Base-by-base conservation (phyloP, 2,888 invertebrate genomes). In the Cyrtodaria siliqua region DNA sequence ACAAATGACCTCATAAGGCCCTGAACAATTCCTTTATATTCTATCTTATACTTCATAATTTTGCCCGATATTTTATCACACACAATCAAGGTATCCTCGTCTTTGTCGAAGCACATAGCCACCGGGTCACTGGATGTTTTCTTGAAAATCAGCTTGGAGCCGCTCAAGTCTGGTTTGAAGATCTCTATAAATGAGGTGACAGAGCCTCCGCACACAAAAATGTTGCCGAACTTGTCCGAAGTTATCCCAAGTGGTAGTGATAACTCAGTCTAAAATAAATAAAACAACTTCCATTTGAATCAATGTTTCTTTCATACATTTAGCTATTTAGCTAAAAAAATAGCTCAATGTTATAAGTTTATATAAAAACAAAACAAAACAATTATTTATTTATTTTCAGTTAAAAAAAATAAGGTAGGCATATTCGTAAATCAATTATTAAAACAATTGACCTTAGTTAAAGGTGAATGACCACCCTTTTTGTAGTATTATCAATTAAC, bases 201-300 rank as follows among this genome's bases (percentile, higher is more conserved):
- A 1, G 78, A 63, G n/a, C 78, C 78, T 18, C 78, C 78, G 14
- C 72, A 72, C 6, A 69, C 64, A 20, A 62, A 73, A 20, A 77
- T 60, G 57, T 78, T 78, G 9, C 78, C 72, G 26, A 42, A 49
- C n/a, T 40, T 53, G 61, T 72, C 78, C 2, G 55, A 20, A 2
- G 68, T 66, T 20, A 78, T 72, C 24, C 64, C 60, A 23, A 64
- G 55, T 3, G 78, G 78, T 47, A 78, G 42, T 16, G 72, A 64
- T 29, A 68, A 29, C 14, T 78, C 69, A 6, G 60, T 50, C 72
- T 72, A 33, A 71, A 47, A 18, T 18, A 47, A n/a, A n/a, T n/a
- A n/a, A n/a, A n/a, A n/a, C n/a, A n/a, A n/a, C n/a, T n/a, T n/a
- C n/a, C n/a, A n/a, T n/a, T n/a, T n/a, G n/a, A n/a, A n/a, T n/a